Evolutionary conservation across 2,113 vertebrate genomes (phyloP).

Genomic region (Seriola dumerili): DNA sequence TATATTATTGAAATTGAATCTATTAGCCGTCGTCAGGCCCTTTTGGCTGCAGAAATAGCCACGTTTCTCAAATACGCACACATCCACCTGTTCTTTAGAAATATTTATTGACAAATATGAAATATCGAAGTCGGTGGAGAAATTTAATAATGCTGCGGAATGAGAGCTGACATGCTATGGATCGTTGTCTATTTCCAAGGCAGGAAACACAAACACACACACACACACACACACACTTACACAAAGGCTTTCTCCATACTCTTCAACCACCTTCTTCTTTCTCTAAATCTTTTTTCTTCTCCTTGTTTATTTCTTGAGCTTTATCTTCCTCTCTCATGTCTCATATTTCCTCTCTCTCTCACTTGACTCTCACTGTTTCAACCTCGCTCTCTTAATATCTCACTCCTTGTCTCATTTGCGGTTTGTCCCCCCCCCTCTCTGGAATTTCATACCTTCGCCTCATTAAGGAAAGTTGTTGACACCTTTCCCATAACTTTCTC

Average conservation of each 20-base stretch:
- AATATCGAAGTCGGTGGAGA: not conserved
- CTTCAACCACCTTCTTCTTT: conserved; percentile 1
- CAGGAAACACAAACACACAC: conserved; percentile 16
- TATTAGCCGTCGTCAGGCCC: conserved; percentile 38
- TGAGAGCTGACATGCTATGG: not conserved
- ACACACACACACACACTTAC: not conserved
- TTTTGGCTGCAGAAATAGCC: conserved; percentile 12
- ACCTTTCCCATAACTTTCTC: conserved; percentile 13
- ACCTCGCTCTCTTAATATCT: not conserved
- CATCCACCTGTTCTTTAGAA: not conserved
- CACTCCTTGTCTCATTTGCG: not conserved
- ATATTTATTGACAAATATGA: conserved; percentile 20
- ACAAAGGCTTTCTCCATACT: not conserved
- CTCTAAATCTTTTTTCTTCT: not conserved
- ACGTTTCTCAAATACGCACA: not conserved
- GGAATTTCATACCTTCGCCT: conserved; percentile 45
- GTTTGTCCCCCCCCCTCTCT: not conserved
- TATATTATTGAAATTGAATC: conserved; percentile 60
- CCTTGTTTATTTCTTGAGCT: not conserved
- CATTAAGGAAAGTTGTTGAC: conserved; percentile 49
- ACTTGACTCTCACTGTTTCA: not conserved
- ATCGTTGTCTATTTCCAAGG: not conserved
- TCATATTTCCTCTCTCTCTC: not conserved
- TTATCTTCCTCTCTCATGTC: too few relatives aligned
- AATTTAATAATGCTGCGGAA: conserved; percentile 13